These are phyloP conservation scores for Platycercus adscitus DNA, from an alignment of 2,113 vertebrate genomes.

Conservation along the genomic window DNA sequence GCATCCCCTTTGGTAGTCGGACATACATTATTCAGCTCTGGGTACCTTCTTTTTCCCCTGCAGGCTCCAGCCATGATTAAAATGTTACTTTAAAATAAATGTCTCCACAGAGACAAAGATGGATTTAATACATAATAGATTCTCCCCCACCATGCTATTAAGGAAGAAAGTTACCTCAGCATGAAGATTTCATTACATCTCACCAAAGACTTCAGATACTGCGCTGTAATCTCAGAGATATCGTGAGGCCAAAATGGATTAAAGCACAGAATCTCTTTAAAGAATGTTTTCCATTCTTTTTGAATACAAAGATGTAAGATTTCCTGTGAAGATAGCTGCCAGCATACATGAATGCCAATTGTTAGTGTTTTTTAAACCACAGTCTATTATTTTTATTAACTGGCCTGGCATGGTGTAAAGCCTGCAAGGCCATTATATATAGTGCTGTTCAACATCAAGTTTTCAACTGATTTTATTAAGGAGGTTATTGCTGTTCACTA, in stretches of 20 bases:
- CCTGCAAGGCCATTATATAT: not conserved
- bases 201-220: not conserved
- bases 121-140: slow-evolving; percentile 51
- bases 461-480: not conserved
- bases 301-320: not conserved
- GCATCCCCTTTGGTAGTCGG: slow-evolving; percentile 37
- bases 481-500: not conserved
- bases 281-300: not conserved
- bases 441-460: not conserved
- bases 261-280: not conserved
- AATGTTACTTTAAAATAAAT: slow-evolving; percentile 61
- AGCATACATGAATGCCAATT: not conserved
- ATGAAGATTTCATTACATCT: slow-evolving; percentile 47
- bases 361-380: not conserved
- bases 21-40: slow-evolving; percentile 56
- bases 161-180: slow-evolving; percentile 46
- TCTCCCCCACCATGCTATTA: slow-evolving; percentile 32
- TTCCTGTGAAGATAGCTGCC: not conserved
- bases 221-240: not conserved
- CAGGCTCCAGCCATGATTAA: slow-evolving; percentile 55
- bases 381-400: not conserved
- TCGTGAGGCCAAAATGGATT: not conserved
- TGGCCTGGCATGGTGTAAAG: not conserved
- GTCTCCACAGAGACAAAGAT: slow-evolving; percentile 62
- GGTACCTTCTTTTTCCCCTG: slow-evolving; percentile 50